Percentiles rank a stretch among this genome's conserved stretches.
Evolutionary conservation across 2,113 vertebrate genomes (phyloP).

Genomic region (Sceloporus undulatus): DNA sequence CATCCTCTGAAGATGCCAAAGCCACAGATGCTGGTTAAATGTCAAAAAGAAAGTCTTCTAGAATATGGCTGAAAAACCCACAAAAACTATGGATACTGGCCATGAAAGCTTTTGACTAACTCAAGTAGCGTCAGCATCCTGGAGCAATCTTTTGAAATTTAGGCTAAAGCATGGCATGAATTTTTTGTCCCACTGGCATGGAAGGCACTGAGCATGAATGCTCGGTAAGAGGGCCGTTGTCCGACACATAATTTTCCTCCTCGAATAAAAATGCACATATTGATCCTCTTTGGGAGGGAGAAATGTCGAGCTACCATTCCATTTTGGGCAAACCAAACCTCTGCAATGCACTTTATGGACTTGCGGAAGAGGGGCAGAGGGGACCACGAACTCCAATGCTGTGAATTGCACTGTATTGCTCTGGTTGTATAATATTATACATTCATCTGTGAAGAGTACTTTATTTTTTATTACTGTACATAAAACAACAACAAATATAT

Average conservation of each 20-base stretch:
- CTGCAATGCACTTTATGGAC: conserved; percentile 74
- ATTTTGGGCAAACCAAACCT: conserved; percentile 51
- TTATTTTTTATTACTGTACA: conserved; percentile 87
- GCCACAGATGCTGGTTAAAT: too few species aligned
- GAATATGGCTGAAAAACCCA: too few species aligned
- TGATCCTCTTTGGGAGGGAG: conserved; percentile 35
- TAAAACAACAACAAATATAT: conserved; percentile 49
- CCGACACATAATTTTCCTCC: background rate
- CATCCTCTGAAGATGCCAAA: too few species aligned
- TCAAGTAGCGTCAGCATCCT: too few species aligned
- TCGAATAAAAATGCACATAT: background rate
- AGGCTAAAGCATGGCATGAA: too few species aligned
- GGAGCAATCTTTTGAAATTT: too few species aligned
- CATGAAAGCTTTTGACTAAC: too few species aligned
- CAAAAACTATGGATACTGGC: too few species aligned
- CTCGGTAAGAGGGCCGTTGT: background rate
- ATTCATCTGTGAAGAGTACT: conserved; percentile 80
- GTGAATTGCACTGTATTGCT: conserved; percentile 75
- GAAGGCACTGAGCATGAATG: conserved; percentile 13
- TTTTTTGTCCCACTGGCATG: background rate
- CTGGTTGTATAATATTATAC: conserved; percentile 78
- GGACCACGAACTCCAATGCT: conserved; percentile 63
- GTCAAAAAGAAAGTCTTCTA: too few species aligned
- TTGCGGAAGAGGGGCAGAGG: background rate
- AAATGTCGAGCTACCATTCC: conserved; percentile 41